A percentile compares a stretch with the other conserved stretches of the same genome.
Conservation (phyloP, 1,140 invertebrate species). For the Drosophila virilis region DNA sequence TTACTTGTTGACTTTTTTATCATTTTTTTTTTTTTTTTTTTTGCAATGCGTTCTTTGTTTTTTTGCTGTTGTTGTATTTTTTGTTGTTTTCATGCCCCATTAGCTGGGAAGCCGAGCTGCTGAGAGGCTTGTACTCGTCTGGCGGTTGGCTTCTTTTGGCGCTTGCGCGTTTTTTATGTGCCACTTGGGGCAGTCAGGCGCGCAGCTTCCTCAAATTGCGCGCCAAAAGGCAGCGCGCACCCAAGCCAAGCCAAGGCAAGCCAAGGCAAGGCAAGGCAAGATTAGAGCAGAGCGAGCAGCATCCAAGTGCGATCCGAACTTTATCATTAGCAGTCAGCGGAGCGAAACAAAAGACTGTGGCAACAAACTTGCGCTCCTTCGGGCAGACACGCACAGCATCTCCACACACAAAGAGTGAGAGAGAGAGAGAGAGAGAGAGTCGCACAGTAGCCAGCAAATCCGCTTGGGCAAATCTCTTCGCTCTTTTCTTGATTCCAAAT, state of each 20-base stretch:
- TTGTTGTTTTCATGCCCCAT: conserved; percentile 61
- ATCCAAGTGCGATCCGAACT: neutral
- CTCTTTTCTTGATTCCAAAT: neutral
- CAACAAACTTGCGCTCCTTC: conserved; percentile 26
- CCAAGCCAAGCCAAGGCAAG: conserved; percentile 45
- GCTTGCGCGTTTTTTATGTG: conserved; percentile 56
- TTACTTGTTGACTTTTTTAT: neutral
- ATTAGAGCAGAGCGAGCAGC: neutral
- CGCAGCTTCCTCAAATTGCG: conserved; percentile 45
- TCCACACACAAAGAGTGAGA: neutral
- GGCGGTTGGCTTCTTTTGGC: neutral
- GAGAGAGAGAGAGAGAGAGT: neutral
- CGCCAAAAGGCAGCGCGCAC: conserved; percentile 59
- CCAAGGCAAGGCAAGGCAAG: neutral
- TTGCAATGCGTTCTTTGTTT: conserved; percentile 26
- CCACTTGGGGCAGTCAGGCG: conserved; percentile 68
- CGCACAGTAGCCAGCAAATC: conserved; percentile 34
- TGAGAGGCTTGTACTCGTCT: conserved; percentile 1
- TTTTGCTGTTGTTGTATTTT: no score
- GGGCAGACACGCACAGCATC: conserved; percentile 27
- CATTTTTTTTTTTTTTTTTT: conserved; percentile 10
- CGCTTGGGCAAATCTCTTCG: conserved; percentile 23
- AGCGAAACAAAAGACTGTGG: conserved; percentile 35
- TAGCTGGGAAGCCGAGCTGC: conserved; percentile 53
- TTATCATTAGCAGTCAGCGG: conserved; percentile 10